Base-by-base conservation (phyloP, 2,888 invertebrate genomes). In the Protodeltote pygarga region DNA sequence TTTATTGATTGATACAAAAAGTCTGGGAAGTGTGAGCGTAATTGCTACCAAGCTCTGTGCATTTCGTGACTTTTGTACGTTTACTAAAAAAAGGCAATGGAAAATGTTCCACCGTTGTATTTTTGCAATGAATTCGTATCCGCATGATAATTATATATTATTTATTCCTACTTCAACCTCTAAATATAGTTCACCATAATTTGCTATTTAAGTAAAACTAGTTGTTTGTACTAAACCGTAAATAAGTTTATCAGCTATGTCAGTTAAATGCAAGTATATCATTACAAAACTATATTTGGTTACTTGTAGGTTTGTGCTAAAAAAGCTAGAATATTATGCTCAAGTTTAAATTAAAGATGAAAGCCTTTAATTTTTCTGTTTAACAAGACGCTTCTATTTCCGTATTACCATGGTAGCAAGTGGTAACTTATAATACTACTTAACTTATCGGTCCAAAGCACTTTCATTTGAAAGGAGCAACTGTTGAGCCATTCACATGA, bases 11-110 rank as follows among this genome's bases (percentile, higher is more conserved):
- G 80, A 77, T 85, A 89, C 82, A 85, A 77, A 74, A 74, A 81
- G 77, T 89, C 89, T 90, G 91, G 91, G 85, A 89, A 89, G 90
- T 91, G 91, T 88, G 90, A 89, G 90, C 90, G 85, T 89, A 89
- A 85, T 79, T 78, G 79, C 89, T 88, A 88, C 85, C 81, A 90
- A 90, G 89, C 91, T 85, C 81, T 84, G 91, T 91, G 91, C 89
- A 81, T 77, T 71, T 81, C 67, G 86, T 88, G 87, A 82, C 71
- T 69, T 65, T 83, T 81, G 82, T 82, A 82, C 81, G 82, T 81
- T 79, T 78, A 77, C 77, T 82, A 85, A 79, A 82, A 81, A 74
- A 89, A 89, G 87, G 86, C 77, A 78, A 86, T 87, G 83, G 79
- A 75, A 41, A 73, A 82, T 77, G 79, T 81, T 71, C 67, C 69